Percentiles rank a stretch among this genome's conserved stretches.
phyloP scores from a whole-genome alignment of 2,113 vertebrate species.

The Pluvianellus socialis region DNA sequence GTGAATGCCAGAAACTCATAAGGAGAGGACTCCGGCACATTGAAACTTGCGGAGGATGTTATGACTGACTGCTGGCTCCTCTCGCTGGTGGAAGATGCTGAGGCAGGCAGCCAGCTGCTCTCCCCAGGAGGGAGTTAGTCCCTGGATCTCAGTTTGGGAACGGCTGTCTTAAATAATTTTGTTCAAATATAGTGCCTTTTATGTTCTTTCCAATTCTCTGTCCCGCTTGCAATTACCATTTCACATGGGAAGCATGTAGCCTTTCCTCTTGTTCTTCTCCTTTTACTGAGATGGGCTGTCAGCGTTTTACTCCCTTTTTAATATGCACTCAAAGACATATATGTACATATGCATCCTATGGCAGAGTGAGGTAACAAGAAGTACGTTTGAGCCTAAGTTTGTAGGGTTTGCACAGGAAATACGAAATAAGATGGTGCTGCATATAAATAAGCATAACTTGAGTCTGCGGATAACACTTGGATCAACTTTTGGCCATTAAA shows the following conservation, averaged over 20 bases:
- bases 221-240: not conserved
- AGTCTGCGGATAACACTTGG: not conserved
- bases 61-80: slow-evolving; percentile 49
- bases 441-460: not conserved
- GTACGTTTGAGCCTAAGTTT: not conserved
- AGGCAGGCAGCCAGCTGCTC: slow-evolving; percentile 53
- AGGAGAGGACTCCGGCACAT: not conserved
- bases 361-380: not conserved
- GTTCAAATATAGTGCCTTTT: slow-evolving; percentile 59
- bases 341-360: fast-evolving
- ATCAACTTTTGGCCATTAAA: not conserved
- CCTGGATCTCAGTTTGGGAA: slow-evolving; percentile 62
- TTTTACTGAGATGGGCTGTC: not conserved
- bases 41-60: slow-evolving; percentile 18
- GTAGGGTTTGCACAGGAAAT: not conserved
- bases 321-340: not conserved
- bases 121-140: slow-evolving; percentile 54
- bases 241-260: slow-evolving; percentile 33
- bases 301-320: not conserved
- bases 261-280: slow-evolving; percentile 29
- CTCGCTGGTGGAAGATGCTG: slow-evolving; percentile 41
- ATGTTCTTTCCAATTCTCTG: slow-evolving; percentile 50
- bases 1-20: not conserved
- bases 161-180: slow-evolving; percentile 58
- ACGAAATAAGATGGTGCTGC: not conserved